Base-by-base conservation (phyloP, 2,888 invertebrate species). In the Meghimatium bilineatum region DNA sequence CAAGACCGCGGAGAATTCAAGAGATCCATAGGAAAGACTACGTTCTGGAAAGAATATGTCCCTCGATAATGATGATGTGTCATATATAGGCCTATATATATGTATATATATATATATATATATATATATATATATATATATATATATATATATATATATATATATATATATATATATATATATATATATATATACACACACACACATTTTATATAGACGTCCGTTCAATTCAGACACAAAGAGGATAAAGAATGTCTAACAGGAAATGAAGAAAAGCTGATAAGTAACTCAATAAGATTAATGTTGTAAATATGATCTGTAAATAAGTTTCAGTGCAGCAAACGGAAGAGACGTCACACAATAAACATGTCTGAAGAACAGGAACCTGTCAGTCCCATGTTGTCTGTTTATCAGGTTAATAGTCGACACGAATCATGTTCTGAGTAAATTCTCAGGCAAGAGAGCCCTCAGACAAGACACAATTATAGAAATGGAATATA, bases 281-380 rank as follows among this genome's bases (percentile, higher is more conserved):
- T 32, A 67, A 36, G 1, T 12, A 3, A 17, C 12, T 20, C 17
- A 36, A 34, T 20, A 23, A 34, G 26, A 8, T 6, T 63, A 2
- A 26, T 8, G 12, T 26, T n/a, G n/a, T n/a, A 32, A 32, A 8
- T 34, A 67, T 32, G 8, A 23, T 36, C 10, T 67, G 34, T 67
- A 6, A 32, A 36, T 36, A 1, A 44, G n/a, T 44, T 44, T 14
- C n/a, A 44, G 44, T 12, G 44, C 72, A 26, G 14, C 38, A 49
- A 72, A 26, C 20, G 44, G 38, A 26, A 38, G 6, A 12, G n/a
- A 44, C 17, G 20, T 44, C 23, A 72, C n/a, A 2, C 72, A 14
- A n/a, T 72, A 72, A 72, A 72, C 72, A 72, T 44, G 72, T 44
- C n/a, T n/a, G 72, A 38, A 72, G 0, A 26, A 72, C n/a, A 44